Evolutionary conservation across 2,113 vertebrate genomes (phyloP).

Genomic region (Ophiodon elongatus): DNA sequence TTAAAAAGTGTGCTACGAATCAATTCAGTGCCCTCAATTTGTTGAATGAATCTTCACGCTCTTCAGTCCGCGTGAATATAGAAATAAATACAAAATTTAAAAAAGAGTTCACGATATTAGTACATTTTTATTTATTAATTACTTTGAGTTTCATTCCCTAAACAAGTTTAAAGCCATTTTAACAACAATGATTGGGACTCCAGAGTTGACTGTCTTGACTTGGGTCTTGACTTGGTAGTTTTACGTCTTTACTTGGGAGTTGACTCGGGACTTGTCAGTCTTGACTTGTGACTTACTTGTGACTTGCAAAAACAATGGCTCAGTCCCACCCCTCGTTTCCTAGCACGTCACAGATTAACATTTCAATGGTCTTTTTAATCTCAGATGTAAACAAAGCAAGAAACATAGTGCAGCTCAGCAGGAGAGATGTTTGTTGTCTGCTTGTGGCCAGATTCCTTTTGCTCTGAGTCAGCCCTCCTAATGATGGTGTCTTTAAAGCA

Average conservation of each 20-base stretch:
- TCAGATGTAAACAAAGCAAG: background rate
- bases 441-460: background rate
- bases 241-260: background rate
- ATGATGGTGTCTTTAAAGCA: background rate
- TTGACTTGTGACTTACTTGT: background rate
- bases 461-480: constrained; percentile 9
- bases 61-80: too few relatives aligned
- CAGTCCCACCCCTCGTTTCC: background rate
- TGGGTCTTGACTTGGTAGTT: background rate
- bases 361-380: background rate
- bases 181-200: too few relatives aligned
- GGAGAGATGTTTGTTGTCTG: background rate
- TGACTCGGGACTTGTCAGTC: background rate
- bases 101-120: background rate
- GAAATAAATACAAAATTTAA: background rate
- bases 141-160: too few relatives aligned
- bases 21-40: background rate
- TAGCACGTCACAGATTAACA: background rate
- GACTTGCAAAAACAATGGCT: background rate
- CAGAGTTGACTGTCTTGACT: too few relatives aligned
- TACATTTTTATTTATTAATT: too few relatives aligned
- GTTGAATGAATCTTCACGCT: too few relatives aligned
- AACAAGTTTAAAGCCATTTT: too few relatives aligned
- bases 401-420: background rate
- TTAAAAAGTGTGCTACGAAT: too few relatives aligned